A percentile compares a stretch with the other conserved stretches of the same genome.
phyloP scores from a whole-genome alignment of 1,140 invertebrate genomes.

The Zaprionus inermis region DNA sequence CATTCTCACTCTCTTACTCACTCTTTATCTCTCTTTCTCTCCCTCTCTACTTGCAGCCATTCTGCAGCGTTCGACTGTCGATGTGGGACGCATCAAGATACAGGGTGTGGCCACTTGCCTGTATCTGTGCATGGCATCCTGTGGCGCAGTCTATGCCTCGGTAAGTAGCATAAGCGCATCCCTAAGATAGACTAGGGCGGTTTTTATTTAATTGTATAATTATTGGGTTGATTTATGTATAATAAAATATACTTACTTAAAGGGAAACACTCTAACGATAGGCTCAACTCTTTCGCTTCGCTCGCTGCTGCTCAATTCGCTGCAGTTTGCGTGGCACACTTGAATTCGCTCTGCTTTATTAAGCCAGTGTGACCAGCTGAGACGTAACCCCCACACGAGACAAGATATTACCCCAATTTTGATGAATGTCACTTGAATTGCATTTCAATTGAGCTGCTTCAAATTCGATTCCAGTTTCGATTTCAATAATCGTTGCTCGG shows the following conservation, averaged over 20 bases:
- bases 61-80: conserved; percentile 91
- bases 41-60: conserved; percentile 87
- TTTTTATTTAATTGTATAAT: too few relatives aligned
- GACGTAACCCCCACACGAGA: too few relatives aligned
- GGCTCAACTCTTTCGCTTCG: too few relatives aligned
- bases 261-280: too few relatives aligned
- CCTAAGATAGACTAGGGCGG: neutral
- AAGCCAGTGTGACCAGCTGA: too few relatives aligned
- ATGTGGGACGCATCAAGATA: conserved; percentile 91
- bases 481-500: conserved; percentile 41
- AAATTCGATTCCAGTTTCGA: conserved; percentile 31
- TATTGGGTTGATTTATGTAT: too few relatives aligned
- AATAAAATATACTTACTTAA: too few relatives aligned
- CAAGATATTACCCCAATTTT: neutral
- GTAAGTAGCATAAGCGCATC: conserved; percentile 86
- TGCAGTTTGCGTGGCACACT: too few relatives aligned
- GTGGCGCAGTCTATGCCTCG: conserved; percentile 92
- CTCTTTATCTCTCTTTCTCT: conserved; percentile 48
- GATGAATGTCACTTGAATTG: conserved; percentile 17
- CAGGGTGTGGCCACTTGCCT: conserved; percentile 92
- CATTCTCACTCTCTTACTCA: neutral
- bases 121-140: conserved; percentile 93
- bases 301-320: too few relatives aligned
- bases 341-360: too few relatives aligned
- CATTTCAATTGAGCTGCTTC: too few relatives aligned